phyloP scores from a whole-genome alignment of 2,113 vertebrate genomes.

The Takifugu flavidus region DNA sequence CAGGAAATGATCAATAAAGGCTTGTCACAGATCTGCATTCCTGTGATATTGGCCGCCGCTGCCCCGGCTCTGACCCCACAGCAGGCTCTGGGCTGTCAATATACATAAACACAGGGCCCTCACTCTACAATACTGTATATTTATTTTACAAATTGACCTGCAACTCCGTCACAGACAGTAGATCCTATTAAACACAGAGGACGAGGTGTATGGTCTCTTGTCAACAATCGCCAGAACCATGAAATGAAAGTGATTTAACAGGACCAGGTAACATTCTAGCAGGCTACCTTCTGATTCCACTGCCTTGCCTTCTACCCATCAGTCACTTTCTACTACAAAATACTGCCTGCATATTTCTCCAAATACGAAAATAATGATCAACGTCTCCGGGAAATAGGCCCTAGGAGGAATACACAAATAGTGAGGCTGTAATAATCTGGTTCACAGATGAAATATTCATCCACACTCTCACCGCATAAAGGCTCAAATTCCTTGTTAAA shows the following conservation, averaged over 20 bases:
- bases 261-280: slow-evolving; percentile 9
- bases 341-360: too few relatives aligned
- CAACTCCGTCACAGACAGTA: slow-evolving; percentile 38
- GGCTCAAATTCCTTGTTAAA: too few relatives aligned
- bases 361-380: too few relatives aligned
- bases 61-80: slow-evolving; percentile 50
- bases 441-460: too few relatives aligned
- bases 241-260: slow-evolving; percentile 56
- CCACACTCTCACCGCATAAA: too few relatives aligned
- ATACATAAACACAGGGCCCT: slow-evolving; percentile 4
- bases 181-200: slow-evolving; percentile 26
- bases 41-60: slow-evolving; percentile 45
- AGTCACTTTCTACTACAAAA: too few relatives aligned
- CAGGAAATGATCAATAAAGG: slow-evolving; percentile 48
- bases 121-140: slow-evolving; percentile 30
- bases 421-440: too few relatives aligned
- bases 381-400: too few relatives aligned
- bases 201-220: slow-evolving; percentile 40
- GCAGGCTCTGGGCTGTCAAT: slow-evolving; percentile 23
- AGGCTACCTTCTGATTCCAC: too few relatives aligned
- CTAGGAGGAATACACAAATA: too few relatives aligned
- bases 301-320: too few relatives aligned
- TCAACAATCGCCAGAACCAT: slow-evolving; percentile 37
- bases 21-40: slow-evolving; percentile 33
- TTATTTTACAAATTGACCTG: slow-evolving; percentile 35